Evolutionary conservation across 53 echinoderm and acorn worm species (phyloP).

Genomic region (Pentamera pediparva): DNA sequence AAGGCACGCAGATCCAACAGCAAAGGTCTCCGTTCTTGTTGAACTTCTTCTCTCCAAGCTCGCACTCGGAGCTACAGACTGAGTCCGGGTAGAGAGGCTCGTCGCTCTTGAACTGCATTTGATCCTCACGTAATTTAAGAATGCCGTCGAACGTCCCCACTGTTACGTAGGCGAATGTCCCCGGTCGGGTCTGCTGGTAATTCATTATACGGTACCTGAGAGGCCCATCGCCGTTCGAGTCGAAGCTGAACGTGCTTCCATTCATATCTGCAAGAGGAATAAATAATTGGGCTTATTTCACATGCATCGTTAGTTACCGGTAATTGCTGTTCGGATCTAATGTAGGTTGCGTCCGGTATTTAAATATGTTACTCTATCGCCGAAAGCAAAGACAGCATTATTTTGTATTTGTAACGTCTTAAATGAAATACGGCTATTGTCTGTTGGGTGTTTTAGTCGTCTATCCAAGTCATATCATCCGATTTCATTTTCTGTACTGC

Average conservation of each 20-base stretch:
- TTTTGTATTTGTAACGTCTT: too few relatives aligned
- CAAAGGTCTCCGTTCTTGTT: conserved; percentile 61
- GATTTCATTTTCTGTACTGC: too few relatives aligned
- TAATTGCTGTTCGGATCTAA: too few relatives aligned
- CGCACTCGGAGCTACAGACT: conserved; percentile 56
- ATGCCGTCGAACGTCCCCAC: conserved; percentile 55
- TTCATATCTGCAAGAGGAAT: conserved; percentile 55
- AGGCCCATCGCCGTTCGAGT: conserved; percentile 62
- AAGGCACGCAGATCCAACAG: conserved; percentile 74
- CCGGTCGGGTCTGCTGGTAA: conserved; percentile 56
- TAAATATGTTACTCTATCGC: too few relatives aligned
- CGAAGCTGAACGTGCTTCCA: conserved; percentile 53
- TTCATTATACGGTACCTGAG: conserved; percentile 72
- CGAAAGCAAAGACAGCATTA: too few relatives aligned
- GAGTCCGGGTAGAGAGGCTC: conserved; percentile 55
- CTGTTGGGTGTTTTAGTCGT: too few relatives aligned
- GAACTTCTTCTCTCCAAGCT: conserved; percentile 51
- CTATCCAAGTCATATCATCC: too few relatives aligned
- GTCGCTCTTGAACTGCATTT: conserved; percentile 32
- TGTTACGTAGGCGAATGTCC: conserved; percentile 48
- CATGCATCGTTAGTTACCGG: too few relatives aligned
- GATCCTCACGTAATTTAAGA: conserved; percentile 34
- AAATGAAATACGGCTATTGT: too few relatives aligned
- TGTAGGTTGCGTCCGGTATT: too few relatives aligned
- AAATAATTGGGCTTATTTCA: too few relatives aligned